phyloP scores from a whole-genome alignment of 2,888 invertebrate species.

The Torymus texanus region DNA sequence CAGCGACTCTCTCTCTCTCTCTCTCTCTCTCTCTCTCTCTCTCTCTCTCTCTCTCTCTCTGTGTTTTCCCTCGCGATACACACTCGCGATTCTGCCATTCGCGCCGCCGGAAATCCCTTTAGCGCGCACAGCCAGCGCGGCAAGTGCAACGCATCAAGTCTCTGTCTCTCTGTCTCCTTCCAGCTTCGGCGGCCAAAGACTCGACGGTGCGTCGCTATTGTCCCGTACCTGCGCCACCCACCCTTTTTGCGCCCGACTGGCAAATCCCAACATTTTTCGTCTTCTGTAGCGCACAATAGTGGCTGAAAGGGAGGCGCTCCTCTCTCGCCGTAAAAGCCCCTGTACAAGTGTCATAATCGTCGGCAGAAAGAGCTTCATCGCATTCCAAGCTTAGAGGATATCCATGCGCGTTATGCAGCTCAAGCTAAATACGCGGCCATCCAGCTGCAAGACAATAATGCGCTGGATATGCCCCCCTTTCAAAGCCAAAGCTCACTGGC shows the following conservation, averaged over 20 bases:
- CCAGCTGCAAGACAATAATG: no score
- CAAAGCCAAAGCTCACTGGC: no score
- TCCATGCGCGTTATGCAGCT: no score
- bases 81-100: conserved; percentile 8
- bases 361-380: no score
- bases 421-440: no score
- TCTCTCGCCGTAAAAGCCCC: no score
- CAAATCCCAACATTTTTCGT: neutral
- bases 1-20: neutral
- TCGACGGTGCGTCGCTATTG: neutral
- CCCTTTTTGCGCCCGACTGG: neutral
- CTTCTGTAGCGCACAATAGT: neutral
- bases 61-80: conserved; percentile 9
- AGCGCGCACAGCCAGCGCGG: neutral
- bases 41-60: neutral
- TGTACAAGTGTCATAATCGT: no score
- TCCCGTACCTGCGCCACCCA: neutral
- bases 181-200: neutral
- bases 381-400: no score
- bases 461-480: no score
- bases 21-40: neutral
- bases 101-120: conserved; percentile 54
- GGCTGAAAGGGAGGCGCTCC: no score
- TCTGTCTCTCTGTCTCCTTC: neutral
- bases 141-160: conserved; percentile 9